Percentiles rank a stretch among this genome's conserved stretches.
Conservation (phyloP, 2,113 vertebrate genomes). For the Xyliphius kryptos region DNA sequence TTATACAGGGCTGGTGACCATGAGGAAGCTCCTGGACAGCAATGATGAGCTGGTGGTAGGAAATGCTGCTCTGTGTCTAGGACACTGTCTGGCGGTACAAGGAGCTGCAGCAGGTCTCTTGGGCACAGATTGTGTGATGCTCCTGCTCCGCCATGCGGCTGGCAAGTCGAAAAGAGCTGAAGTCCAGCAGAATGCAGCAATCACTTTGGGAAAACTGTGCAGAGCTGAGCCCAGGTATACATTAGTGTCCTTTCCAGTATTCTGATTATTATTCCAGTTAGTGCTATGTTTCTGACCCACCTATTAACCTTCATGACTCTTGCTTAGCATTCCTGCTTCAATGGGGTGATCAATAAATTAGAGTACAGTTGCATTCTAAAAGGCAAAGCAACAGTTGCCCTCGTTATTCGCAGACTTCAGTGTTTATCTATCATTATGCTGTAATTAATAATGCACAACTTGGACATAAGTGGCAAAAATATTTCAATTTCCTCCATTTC, state of each 20-base stretch:
- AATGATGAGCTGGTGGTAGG: conserved; percentile 67
- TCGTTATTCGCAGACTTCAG: conserved; percentile 3
- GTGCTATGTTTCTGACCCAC: neutral
- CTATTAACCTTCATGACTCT: neutral
- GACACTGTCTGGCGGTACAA: conserved; percentile 72
- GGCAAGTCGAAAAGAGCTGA: conserved; percentile 43
- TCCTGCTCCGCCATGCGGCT: conserved; percentile 65
- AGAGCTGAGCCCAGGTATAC: conserved; percentile 77
- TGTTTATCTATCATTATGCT: neutral
- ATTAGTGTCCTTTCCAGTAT: too few relatives aligned
- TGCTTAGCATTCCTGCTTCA: neutral
- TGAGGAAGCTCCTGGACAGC: conserved; percentile 63
- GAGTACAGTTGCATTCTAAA: too few relatives aligned
- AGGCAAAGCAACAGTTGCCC: neutral
- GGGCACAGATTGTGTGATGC: conserved; percentile 63
- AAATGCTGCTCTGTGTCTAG: conserved; percentile 81
- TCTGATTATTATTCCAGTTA: neutral
- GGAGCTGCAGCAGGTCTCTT: conserved; percentile 62
- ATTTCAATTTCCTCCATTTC: too few relatives aligned
- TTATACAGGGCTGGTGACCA: conserved; percentile 66
- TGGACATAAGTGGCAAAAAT: too few relatives aligned
- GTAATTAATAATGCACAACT: conserved; percentile 23
- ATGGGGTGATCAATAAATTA: neutral
- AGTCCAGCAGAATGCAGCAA: conserved; percentile 75
- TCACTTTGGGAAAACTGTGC: conserved; percentile 83